Percentiles rank a stretch among this genome's conserved stretches.
Evolutionary conservation across 1,140 invertebrate species (phyloP).

Genomic region (Nasonia vitripennis): DNA sequence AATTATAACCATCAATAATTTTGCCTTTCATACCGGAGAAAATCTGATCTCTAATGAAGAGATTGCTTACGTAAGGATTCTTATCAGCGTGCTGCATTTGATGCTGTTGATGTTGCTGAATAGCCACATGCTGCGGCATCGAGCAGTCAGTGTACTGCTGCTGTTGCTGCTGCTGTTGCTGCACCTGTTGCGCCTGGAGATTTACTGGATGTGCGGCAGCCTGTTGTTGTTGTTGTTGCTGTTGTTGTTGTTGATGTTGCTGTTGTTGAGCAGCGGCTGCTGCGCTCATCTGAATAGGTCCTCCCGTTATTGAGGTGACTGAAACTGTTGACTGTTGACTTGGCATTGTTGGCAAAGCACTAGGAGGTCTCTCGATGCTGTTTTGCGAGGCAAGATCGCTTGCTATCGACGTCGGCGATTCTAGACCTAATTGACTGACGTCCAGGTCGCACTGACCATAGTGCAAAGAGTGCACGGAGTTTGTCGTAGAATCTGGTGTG

Average conservation of each 20-base stretch:
- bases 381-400: constrained; percentile 88
- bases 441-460: constrained; percentile 88
- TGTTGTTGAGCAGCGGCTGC: constrained; percentile 52
- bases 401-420: constrained; percentile 90
- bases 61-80: constrained; percentile 45
- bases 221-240: constrained; percentile 62
- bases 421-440: constrained; percentile 87
- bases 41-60: background rate
- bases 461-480: constrained; percentile 88
- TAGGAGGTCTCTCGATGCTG: constrained; percentile 79
- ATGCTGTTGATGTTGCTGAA: constrained; percentile 59
- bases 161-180: constrained; percentile 54
- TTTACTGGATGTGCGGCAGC: constrained; percentile 52
- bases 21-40: background rate
- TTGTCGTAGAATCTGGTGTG: constrained; percentile 88
- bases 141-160: constrained; percentile 69
- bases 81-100: constrained; percentile 50
- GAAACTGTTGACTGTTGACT: constrained; percentile 33
- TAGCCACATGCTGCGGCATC: constrained; percentile 67
- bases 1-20: constrained; percentile 14
- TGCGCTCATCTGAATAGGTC: constrained; percentile 15
- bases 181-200: constrained; percentile 35
- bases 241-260: constrained; percentile 56
- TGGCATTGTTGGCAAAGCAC: constrained; percentile 69
- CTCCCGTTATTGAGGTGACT: constrained; percentile 15